Evolutionary conservation across 2,888 invertebrate genomes (phyloP).

Genomic region (Sarcophaga rosellei): DNA sequence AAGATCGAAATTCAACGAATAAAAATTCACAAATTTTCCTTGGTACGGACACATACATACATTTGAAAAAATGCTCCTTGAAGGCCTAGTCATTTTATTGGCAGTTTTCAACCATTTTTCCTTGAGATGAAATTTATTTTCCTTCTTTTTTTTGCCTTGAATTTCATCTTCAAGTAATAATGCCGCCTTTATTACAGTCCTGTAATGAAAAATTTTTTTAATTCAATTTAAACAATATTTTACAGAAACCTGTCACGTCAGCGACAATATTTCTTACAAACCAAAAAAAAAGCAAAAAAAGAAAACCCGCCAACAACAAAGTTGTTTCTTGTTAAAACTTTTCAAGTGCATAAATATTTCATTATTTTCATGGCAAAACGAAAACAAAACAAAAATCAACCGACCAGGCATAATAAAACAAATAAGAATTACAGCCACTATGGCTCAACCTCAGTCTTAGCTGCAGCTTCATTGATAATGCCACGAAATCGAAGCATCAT

Average conservation of each 20-base stretch:
- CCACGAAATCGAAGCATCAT: conserved; percentile 78
- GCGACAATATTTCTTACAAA: conserved; percentile 5
- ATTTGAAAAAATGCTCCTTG: no score
- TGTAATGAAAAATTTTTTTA: conserved; percentile 32
- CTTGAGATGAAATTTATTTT: no score
- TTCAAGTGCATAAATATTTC: conserved; percentile 52
- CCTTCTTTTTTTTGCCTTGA: no score
- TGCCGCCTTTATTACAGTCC: no score
- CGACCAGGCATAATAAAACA: conserved; percentile 18
- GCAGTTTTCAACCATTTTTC: no score
- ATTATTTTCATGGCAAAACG: conserved; percentile 41
- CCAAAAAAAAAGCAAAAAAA: conserved; percentile 1
- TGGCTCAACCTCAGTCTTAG: no score
- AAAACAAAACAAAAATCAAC: not conserved
- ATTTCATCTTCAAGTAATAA: no score
- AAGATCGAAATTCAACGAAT: no score
- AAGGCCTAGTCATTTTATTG: no score
- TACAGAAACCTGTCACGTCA: conserved; percentile 57
- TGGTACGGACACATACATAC: no score
- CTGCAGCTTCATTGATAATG: conserved; percentile 74
- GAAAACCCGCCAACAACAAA: not conserved
- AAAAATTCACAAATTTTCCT: no score
- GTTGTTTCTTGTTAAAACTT: conserved; percentile 34
- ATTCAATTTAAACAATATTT: conserved; percentile 51
- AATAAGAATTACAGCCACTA: conserved; percentile 45